A percentile compares a stretch with the other conserved stretches of the same genome.
These are phyloP conservation scores for Eupithecia abbreviata DNA, from an alignment of 2,888 invertebrate genomes.

Conservation along the genomic window DNA sequence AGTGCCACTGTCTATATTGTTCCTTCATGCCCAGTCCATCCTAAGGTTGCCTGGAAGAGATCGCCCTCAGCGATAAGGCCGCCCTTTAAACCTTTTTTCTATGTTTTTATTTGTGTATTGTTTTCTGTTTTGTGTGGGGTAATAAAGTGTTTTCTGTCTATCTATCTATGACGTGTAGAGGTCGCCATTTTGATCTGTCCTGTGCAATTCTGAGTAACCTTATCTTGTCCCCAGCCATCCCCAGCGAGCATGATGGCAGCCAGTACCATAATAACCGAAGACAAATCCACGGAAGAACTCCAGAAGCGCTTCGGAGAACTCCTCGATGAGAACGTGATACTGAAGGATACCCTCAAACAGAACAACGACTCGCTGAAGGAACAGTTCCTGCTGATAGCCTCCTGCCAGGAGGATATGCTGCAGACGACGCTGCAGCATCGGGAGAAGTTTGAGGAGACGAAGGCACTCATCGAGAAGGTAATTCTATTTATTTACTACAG, in stretches of 20 bases:
- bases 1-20: too few relatives aligned
- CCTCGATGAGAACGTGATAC: slow-evolving; percentile 82
- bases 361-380: slow-evolving; percentile 88
- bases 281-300: slow-evolving; percentile 72
- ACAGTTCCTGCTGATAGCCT: slow-evolving; percentile 85
- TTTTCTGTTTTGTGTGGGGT: too few relatives aligned
- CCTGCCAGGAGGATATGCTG: slow-evolving; percentile 86
- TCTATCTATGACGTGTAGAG: too few relatives aligned
- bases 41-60: too few relatives aligned
- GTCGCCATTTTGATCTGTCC: too few relatives aligned
- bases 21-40: too few relatives aligned
- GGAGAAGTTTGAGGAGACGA: slow-evolving; percentile 87
- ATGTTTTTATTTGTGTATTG: too few relatives aligned
- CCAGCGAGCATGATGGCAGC: slow-evolving; percentile 76
- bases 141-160: too few relatives aligned
- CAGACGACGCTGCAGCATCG: slow-evolving; percentile 84
- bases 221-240: slow-evolving; percentile 63
- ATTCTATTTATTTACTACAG: not conserved
- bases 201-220: not conserved
- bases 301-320: slow-evolving; percentile 81
- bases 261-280: slow-evolving; percentile 72
- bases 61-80: too few relatives aligned
- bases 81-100: too few relatives aligned
- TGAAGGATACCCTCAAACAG: slow-evolving; percentile 85
- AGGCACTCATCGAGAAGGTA: slow-evolving; percentile 82